These are phyloP conservation scores for Trichopoda pennipes DNA, from an alignment of 2,888 invertebrate genomes.

Conservation along the genomic window DNA sequence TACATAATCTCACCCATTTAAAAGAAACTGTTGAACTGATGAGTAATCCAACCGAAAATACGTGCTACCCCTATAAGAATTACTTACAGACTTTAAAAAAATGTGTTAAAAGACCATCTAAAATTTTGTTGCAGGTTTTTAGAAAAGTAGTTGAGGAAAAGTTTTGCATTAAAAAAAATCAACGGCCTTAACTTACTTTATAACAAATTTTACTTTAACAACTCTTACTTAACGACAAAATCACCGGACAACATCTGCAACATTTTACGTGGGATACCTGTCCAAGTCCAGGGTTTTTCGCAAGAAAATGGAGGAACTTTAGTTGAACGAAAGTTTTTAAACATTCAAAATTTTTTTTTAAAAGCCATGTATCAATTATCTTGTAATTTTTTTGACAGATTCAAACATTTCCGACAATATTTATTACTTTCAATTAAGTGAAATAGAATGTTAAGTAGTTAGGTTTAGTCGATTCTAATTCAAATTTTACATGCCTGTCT, in stretches of 20 bases:
- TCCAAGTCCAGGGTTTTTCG: slow-evolving; percentile 33
- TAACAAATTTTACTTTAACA: slow-evolving; percentile 10
- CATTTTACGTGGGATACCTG: slow-evolving; percentile 34
- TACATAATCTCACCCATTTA: too few species aligned
- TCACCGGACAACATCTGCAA: too few species aligned
- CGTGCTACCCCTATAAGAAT: slow-evolving; percentile 27
- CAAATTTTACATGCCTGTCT: slow-evolving; percentile 25
- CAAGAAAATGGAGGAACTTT: slow-evolving; percentile 32
- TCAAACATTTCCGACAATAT: slow-evolving; percentile 19
- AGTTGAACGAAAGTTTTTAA: slow-evolving; percentile 34
- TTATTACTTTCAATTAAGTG: too few species aligned
- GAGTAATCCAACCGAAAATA: slow-evolving; percentile 17
- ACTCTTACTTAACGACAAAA: slow-evolving; percentile 27
- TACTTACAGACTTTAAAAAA: slow-evolving; percentile 37
- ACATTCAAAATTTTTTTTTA: slow-evolving; percentile 31
- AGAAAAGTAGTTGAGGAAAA: slow-evolving; percentile 43
- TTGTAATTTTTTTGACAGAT: too few species aligned
- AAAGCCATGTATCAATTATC: too few species aligned
- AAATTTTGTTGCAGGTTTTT: slow-evolving; percentile 34
- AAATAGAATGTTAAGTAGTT: slow-evolving; percentile 47
- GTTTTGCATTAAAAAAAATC: slow-evolving; percentile 25
- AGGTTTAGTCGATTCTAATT: slow-evolving; percentile 24
- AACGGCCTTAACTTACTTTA: slow-evolving; percentile 24
- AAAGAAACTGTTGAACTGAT: slow-evolving; percentile 11
- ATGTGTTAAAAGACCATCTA: slow-evolving; percentile 23